Evolutionary conservation across 2,888 invertebrate genomes (phyloP), one percentile per base, ranked within the genome.

Genomic region (Scaptomyza tumidula): DNA sequence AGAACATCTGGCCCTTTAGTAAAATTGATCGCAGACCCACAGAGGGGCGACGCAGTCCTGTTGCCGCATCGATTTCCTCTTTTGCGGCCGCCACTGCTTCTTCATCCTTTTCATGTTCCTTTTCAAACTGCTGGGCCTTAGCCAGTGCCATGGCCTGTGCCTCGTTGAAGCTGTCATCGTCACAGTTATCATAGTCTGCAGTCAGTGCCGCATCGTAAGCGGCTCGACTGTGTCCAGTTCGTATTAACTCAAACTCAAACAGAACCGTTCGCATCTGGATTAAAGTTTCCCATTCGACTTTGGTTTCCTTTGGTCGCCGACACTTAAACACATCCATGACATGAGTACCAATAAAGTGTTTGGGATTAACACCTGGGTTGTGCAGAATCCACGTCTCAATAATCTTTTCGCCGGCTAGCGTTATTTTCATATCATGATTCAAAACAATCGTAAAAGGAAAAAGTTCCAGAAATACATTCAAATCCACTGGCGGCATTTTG

Each of bases 381-480:
- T 92, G 92, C 41, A 95, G 93, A 29, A 95, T 95, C 95, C 96
- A 96, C 0, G 95, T 94, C 85, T 95, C 94, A 3, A 95, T 92
- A 5, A 97, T 92, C 93, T 96, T 96, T 64, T 95, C 95, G 0
- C 98, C 98, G 16, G 95, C 95, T 69, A 95, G 95, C 1, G 95
- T 92, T 53, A 98, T 95, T 64, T 93, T 93, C 95, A 98, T 95
- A 19, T 94, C 93, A 45, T 94, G 94, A 89, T 96, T 95, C 66
- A 98, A 94, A 53, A 97, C 93, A 11, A 98, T 94, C 13, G 96
- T 97, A 90, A 98, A 98, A 0, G 98, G 98, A 91, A 98, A 98
- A 53, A 98, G 93, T 87, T 96, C 95, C 13, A 97, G 93, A 16
- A 97, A 93, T 35, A 97, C 92, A 24, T 94, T 93, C 53, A 95